phyloP scores from a whole-genome alignment of 2,888 invertebrate species.

The Apantesis nais region DNA sequence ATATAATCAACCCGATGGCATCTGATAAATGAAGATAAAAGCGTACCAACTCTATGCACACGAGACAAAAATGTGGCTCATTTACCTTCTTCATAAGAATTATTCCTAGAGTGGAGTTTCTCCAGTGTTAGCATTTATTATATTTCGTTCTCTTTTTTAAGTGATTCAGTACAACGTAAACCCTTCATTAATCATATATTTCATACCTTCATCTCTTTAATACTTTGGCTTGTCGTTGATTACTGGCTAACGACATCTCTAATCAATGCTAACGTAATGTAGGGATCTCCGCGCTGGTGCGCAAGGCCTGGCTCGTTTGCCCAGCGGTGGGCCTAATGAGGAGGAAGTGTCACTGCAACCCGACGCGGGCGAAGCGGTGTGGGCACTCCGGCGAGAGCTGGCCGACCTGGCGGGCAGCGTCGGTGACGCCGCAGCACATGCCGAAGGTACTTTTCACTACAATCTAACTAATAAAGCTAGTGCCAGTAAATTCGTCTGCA shows the following conservation, averaged over 20 bases:
- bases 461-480: not conserved
- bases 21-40: not conserved
- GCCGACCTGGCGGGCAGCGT: constrained; percentile 78
- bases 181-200: too few relatives aligned
- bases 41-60: not conserved
- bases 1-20: too few relatives aligned
- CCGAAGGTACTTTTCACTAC: constrained; percentile 31
- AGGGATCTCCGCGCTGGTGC: constrained; percentile 44
- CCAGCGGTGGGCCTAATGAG: constrained; percentile 31
- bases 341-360: constrained; percentile 21
- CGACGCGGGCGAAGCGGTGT: constrained; percentile 49
- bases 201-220: too few relatives aligned
- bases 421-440: constrained; percentile 50
- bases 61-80: too few relatives aligned
- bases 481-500: too few relatives aligned
- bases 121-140: too few relatives aligned
- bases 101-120: too few relatives aligned
- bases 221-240: too few relatives aligned
- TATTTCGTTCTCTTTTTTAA: too few relatives aligned
- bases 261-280: not conserved
- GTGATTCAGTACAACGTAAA: too few relatives aligned
- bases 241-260: too few relatives aligned
- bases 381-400: constrained; percentile 67
- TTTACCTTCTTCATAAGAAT: too few relatives aligned
- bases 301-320: constrained; percentile 62